These are phyloP conservation scores for Hyposmocoma kahamanoa DNA, from an alignment of 1,140 invertebrate species.

Conservation along the genomic window DNA sequence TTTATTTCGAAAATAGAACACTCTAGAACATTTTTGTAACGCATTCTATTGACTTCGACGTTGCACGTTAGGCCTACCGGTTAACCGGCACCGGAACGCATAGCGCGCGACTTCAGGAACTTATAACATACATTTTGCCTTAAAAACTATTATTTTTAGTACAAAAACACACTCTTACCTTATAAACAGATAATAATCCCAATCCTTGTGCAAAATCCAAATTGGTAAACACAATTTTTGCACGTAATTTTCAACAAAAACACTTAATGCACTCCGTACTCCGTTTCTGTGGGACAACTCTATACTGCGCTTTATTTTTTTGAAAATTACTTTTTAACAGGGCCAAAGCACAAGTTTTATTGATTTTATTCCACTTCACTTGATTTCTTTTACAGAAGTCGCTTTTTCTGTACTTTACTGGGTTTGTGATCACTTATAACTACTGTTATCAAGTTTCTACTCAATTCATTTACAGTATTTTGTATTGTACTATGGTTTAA, in stretches of 20 bases:
- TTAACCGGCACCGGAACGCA: conserved; percentile 13
- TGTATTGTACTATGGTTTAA: too few species aligned
- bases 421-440: too few species aligned
- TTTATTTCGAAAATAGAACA: background rate
- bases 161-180: conserved; percentile 32
- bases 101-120: conserved; percentile 3
- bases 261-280: too few species aligned
- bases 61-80: conserved; percentile 36
- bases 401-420: too few species aligned
- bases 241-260: background rate
- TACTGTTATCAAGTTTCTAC: too few species aligned
- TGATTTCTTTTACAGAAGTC: too few species aligned
- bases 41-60: conserved; percentile 1
- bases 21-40: conserved; percentile 9
- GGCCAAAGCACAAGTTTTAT: too few species aligned
- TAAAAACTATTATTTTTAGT: conserved; percentile 9
- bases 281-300: too few species aligned
- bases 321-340: too few species aligned
- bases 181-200: conserved; percentile 42
- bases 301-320: too few species aligned
- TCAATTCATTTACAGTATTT: too few species aligned
- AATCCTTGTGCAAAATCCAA: conserved; percentile 47
- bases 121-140: conserved; percentile 12
- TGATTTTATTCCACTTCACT: too few species aligned
- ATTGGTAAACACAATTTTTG: conserved; percentile 23